Evolutionary conservation across 2,113 vertebrate genomes (phyloP).

Genomic region (Oostethus manadensis): DNA sequence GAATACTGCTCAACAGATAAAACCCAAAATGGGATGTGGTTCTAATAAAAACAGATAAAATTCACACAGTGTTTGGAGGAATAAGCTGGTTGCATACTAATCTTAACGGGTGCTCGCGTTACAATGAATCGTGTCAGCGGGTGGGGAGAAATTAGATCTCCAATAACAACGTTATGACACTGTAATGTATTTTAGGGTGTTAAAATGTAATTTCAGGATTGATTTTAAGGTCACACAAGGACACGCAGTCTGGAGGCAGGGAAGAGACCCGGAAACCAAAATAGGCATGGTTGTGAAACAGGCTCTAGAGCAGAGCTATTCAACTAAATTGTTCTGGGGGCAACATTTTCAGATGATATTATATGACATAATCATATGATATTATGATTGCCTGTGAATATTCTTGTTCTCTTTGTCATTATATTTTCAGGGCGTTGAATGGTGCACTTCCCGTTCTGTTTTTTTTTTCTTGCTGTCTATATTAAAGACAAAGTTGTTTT

Average conservation of each 20-base stretch:
- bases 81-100: conserved; percentile 21
- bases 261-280: neutral
- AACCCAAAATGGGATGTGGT: conserved; percentile 11
- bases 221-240: conserved; percentile 23
- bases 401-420: no score
- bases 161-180: conserved; percentile 29
- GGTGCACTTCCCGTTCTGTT: no score
- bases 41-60: conserved; percentile 30
- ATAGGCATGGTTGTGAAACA: neutral
- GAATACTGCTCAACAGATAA: conserved; percentile 22
- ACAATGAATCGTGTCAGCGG: conserved; percentile 26
- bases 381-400: no score
- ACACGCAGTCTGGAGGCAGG: conserved; percentile 3
- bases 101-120: conserved; percentile 12
- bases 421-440: no score
- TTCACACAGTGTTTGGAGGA: conserved; percentile 17
- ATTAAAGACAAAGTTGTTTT: no score
- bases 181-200: conserved; percentile 22
- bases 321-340: no score
- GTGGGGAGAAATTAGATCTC: conserved; percentile 23
- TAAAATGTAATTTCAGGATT: conserved; percentile 20
- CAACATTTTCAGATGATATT: no score
- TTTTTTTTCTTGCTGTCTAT: no score
- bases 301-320: no score
- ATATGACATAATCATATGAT: no score